Evolutionary conservation across 2,797 vertebrate species (phyloP).

Genomic region (Tadarida brasiliensis): DNA sequence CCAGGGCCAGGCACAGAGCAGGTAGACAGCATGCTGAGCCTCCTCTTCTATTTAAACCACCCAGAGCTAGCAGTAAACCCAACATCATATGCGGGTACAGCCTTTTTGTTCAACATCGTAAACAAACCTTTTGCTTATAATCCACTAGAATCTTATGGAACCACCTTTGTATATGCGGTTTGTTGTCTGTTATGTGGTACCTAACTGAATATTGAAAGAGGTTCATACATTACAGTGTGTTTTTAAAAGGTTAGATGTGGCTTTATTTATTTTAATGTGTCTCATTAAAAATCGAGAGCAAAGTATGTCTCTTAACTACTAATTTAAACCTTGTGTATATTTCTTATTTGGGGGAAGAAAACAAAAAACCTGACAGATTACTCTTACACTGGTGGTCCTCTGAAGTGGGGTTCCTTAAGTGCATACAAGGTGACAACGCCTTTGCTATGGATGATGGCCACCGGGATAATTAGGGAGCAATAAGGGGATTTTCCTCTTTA

Average conservation of each 20-base stretch:
- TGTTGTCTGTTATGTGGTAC: background rate
- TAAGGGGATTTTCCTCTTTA: background rate
- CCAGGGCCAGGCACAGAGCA: background rate
- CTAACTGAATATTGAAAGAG: background rate
- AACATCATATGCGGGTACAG: background rate
- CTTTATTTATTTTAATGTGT: background rate
- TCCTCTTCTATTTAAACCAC: background rate
- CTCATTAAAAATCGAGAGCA: background rate
- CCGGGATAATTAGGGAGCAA: background rate
- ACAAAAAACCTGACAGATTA: background rate
- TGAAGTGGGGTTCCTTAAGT: background rate
- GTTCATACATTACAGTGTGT: background rate
- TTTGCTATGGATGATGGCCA: background rate
- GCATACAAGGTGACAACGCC: background rate
- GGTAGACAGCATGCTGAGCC: too few species aligned
- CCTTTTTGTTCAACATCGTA: background rate
- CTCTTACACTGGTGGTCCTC: background rate
- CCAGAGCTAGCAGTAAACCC: background rate
- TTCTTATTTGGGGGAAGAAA: background rate
- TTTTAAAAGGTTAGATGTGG: background rate
- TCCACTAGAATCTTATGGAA: background rate
- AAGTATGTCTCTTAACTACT: background rate
- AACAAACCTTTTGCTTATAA: background rate
- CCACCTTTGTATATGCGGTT: background rate
- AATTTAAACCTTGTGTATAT: slow-evolving; percentile 10